Base-by-base conservation (phyloP, 2,888 invertebrate species). In the Lingula anatina region DNA sequence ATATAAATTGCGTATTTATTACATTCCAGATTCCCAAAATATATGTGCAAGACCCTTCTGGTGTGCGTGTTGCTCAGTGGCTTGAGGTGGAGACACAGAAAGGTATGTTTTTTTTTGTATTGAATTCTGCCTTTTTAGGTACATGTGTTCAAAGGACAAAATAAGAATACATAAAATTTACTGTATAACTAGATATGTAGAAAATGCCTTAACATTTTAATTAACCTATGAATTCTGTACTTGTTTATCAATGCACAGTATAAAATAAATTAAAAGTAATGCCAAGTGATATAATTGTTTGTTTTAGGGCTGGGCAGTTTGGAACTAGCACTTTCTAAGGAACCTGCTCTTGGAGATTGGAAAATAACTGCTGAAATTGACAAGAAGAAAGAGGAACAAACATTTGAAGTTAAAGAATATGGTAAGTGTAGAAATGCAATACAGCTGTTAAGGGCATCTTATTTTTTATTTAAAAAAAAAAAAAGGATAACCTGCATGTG, bases 31-130 rank as follows among this genome's bases (percentile, higher is more conserved):
- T 66, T 35, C 50, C 53, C 12, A 46, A 47, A 23, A 60, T 71
- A 5, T 55, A 54, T 35, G 57, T 71, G n/a, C 54, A 59, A 36
- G 59, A 66, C 24, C 65, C 70, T 5, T 56, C 58, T 41, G 59
- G 57, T 26, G 49, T 63, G 5, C 44, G 65, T 25, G 59, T 70
- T 1, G 61, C 54, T 44, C 68, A 69, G 44, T 71, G 62, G 64
- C 50, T 51, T 24, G 47, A 68, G 54, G 54, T 68, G 1, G 47
- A 53, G 20, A 48, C 53, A 2, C 52, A 60, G 49, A 66, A 54
- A 18, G 54, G 46, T 46, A 23, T 27, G 40, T 9, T 25, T 41
- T 23, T 23, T n/a, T 39, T 7, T 39, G 9, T 39, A 7, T 12
- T n/a, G n/a, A n/a, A n/a, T n/a, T n/a, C n/a, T n/a, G n/a, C n/a